phyloP scores from a whole-genome alignment of 2,113 vertebrate species.

The Phalacrocorax aristotelis region DNA sequence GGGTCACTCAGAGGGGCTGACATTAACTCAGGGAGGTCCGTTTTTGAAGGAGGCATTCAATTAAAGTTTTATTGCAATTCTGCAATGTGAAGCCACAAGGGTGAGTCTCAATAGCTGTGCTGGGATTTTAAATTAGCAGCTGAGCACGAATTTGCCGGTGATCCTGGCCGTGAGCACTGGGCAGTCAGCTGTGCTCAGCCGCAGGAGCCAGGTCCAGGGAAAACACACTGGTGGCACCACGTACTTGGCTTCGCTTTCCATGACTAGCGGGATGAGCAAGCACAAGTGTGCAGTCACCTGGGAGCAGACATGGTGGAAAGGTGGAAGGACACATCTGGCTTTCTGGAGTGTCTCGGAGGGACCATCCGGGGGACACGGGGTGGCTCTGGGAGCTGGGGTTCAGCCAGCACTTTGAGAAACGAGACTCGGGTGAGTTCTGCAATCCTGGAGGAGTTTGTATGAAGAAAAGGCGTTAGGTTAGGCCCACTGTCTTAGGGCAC shows the following conservation, averaged over 20 bases:
- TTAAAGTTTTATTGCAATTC: neutral
- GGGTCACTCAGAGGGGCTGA: neutral
- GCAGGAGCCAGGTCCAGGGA: neutral
- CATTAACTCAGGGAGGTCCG: neutral
- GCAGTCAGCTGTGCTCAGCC: neutral
- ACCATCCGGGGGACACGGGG: accelerated
- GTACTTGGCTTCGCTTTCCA: neutral
- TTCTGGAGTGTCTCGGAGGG: neutral
- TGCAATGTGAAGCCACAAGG: neutral
- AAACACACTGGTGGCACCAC: neutral
- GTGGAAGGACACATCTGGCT: neutral
- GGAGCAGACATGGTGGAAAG: neutral
- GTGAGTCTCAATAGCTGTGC: neutral
- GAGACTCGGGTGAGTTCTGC: neutral
- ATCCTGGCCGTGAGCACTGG: neutral
- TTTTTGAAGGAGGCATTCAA: neutral
- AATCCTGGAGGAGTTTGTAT: neutral
- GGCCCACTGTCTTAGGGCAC: neutral
- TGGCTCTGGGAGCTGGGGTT: neutral
- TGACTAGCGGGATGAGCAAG: neutral
- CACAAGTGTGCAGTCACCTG: accelerated
- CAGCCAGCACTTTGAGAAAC: neutral
- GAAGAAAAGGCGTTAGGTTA: neutral
- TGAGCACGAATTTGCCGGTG: neutral
- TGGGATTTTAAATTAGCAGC: neutral